Evolutionary conservation across 2,888 invertebrate genomes (phyloP).

Genomic region (Aproaerema taeniolella): DNA sequence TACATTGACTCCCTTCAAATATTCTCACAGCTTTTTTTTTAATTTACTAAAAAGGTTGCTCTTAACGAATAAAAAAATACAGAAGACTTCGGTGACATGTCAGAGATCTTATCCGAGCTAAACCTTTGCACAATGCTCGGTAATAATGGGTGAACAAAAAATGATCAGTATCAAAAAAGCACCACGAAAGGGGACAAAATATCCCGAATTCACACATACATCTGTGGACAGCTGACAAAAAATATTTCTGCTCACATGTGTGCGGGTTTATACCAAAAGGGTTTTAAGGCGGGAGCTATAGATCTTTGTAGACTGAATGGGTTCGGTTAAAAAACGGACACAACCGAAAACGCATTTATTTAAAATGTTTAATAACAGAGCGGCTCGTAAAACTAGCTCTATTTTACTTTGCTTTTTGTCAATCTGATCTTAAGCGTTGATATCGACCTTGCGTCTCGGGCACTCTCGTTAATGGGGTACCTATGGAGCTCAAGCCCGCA

Average conservation of each 20-base stretch:
- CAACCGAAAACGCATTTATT: slow-evolving; percentile 57
- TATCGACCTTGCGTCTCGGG: slow-evolving; percentile 62
- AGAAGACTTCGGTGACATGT: slow-evolving; percentile 67
- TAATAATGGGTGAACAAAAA: slow-evolving; percentile 71
- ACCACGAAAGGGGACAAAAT: slow-evolving; percentile 64
- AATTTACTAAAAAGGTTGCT: slow-evolving; percentile 57
- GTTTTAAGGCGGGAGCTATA: slow-evolving; percentile 46
- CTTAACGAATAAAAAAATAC: slow-evolving; percentile 57
- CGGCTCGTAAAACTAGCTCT: slow-evolving; percentile 65
- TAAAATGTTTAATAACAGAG: slow-evolving; percentile 72
- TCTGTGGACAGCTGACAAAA: slow-evolving; percentile 51
- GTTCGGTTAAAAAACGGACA: slow-evolving; percentile 54
- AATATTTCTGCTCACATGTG: slow-evolving; percentile 48
- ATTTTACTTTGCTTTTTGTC: slow-evolving; percentile 64
- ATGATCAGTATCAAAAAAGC: slow-evolving; percentile 72
- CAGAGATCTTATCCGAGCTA: slow-evolving; percentile 70
- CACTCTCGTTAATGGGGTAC: slow-evolving; percentile 74
- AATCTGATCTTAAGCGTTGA: slow-evolving; percentile 68
- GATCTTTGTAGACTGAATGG: slow-evolving; percentile 57
- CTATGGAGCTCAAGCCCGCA: slow-evolving; percentile 68
- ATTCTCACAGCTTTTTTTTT: slow-evolving; percentile 53
- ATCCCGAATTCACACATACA: slow-evolving; percentile 53
- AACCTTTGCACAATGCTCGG: slow-evolving; percentile 67
- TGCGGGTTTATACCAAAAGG: slow-evolving; percentile 60
- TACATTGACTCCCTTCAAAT: slow-evolving; percentile 19